These are phyloP conservation scores for Trichonephila clavata DNA, from an alignment of 1,140 invertebrate species.

Conservation along the genomic window DNA sequence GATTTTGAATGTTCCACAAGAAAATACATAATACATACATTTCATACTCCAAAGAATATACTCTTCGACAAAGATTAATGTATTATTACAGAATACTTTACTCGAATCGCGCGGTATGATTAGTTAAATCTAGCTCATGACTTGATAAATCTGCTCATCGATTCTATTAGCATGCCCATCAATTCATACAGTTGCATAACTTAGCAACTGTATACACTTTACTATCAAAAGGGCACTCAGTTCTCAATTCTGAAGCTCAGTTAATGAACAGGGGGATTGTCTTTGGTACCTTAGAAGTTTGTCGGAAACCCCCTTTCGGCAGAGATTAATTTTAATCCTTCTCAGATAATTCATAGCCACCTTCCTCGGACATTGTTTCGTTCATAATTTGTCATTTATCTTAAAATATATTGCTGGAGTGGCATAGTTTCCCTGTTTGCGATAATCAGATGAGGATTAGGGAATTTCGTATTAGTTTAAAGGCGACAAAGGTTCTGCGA, in stretches of 20 bases:
- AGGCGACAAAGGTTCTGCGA: not conserved
- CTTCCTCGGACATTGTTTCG: not conserved
- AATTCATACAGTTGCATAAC: not conserved
- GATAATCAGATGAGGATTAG: conserved; percentile 60
- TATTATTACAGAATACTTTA: not conserved
- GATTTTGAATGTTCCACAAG: too few relatives aligned
- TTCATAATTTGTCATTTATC: conserved; percentile 66
- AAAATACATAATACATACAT: too few relatives aligned
- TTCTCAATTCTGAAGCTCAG: not conserved
- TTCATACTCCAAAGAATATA: too few relatives aligned
- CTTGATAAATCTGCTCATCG: not conserved
- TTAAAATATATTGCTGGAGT: conserved; percentile 10
- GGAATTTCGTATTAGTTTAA: conserved; percentile 2
- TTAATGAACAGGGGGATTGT: not conserved
- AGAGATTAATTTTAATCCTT: conserved; percentile 54
- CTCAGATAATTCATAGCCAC: not conserved
- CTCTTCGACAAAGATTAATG: not conserved
- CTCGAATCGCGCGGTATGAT: not conserved
- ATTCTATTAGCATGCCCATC: conserved; percentile 8
- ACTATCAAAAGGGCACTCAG: not conserved
- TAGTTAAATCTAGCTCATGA: not conserved
- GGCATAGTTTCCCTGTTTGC: not conserved
- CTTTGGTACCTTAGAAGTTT: not conserved
- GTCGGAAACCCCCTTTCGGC: not conserved
- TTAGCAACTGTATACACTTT: not conserved